phyloP scores from a whole-genome alignment of 1,140 invertebrate genomes.

The Melipona quadrifasciata region DNA sequence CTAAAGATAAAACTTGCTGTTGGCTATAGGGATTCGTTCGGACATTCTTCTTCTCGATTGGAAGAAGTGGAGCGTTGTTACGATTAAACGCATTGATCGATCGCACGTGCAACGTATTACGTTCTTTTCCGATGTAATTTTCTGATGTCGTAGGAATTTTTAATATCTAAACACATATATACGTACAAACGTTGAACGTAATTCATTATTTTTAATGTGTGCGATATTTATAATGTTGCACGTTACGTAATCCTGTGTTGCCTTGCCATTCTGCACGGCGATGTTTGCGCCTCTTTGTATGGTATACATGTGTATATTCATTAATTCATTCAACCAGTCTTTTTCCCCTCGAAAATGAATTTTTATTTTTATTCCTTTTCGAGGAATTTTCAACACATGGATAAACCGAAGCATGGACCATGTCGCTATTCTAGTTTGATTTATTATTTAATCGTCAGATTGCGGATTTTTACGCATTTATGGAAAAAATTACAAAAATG shows the following conservation, averaged over 20 bases:
- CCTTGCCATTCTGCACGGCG: background rate
- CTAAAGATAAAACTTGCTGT: too few species aligned
- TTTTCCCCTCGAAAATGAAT: background rate
- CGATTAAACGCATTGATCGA: background rate
- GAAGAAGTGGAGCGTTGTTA: too few species aligned
- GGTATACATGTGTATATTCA: too few species aligned
- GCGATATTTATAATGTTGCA: background rate
- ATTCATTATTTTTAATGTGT: background rate
- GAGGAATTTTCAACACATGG: background rate
- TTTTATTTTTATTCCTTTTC: background rate
- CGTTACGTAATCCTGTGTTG: background rate
- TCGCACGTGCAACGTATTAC: background rate
- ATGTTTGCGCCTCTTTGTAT: background rate
- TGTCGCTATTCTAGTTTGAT: background rate
- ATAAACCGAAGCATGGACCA: background rate
- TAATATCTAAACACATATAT: background rate
- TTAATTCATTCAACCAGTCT: background rate
- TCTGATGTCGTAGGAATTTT: background rate
- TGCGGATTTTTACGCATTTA: too few species aligned
- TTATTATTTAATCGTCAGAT: too few species aligned
- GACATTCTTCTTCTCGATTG: background rate
- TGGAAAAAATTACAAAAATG: too few species aligned
- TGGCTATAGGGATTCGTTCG: background rate
- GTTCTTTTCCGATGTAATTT: constrained; percentile 1
- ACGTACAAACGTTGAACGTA: background rate